Evolutionary conservation across 2,113 vertebrate genomes (phyloP).

Genomic region (Eulemur rufifrons): DNA sequence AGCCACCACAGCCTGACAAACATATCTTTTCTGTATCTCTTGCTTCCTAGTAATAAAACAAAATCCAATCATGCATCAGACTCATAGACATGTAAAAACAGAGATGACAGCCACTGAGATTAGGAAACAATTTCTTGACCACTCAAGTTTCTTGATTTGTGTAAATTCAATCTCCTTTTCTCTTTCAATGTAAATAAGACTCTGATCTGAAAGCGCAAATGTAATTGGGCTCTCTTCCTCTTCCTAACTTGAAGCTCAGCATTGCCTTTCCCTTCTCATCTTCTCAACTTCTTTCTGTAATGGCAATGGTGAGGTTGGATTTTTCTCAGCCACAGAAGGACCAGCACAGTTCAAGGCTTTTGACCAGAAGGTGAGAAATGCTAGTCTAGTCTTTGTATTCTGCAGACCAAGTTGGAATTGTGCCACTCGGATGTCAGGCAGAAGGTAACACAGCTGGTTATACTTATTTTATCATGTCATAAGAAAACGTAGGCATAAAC

Average conservation of each 20-base stretch:
- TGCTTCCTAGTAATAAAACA: constrained; percentile 35
- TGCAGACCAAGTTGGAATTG: neutral
- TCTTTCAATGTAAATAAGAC: neutral
- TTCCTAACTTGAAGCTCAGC: neutral
- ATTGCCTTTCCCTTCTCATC: neutral
- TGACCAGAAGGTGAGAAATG: neutral
- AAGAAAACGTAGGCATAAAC: neutral
- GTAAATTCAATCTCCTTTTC: constrained; percentile 9
- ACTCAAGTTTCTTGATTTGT: neutral
- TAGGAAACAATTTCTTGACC: constrained; percentile 20
- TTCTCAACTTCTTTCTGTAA: neutral
- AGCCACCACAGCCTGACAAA: neutral
- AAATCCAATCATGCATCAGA: neutral
- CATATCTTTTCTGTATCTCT: neutral
- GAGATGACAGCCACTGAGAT: neutral
- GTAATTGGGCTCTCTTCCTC: constrained; percentile 48
- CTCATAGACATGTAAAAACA: constrained; percentile 5
- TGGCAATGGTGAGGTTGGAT: neutral
- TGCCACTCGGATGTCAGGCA: neutral
- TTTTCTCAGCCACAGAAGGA: neutral
- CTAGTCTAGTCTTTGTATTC: neutral
- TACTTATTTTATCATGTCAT: neutral
- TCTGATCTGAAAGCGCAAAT: neutral
- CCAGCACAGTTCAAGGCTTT: neutral
- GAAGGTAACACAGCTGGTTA: neutral